Percentiles rank a stretch among this genome's conserved stretches.
Evolutionary conservation across 2,113 vertebrate genomes (phyloP).

Genomic region (Heterotilapia buettikoferi): DNA sequence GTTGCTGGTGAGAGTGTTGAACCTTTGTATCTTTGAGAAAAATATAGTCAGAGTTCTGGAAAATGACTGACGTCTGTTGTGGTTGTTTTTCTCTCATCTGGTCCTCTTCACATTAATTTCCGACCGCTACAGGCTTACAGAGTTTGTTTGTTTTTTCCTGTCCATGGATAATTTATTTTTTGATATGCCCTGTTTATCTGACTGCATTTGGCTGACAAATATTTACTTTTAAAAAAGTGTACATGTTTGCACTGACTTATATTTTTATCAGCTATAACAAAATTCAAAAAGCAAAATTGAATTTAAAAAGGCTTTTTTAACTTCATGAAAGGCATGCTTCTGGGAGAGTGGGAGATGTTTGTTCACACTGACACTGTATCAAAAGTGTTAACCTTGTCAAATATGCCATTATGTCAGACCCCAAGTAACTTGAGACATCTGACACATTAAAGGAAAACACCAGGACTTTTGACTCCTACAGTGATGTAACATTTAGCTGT

Average conservation of each 20-base stretch:
- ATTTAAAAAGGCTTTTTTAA: background rate
- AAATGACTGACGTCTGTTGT: fast-evolving
- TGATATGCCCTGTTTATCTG: background rate
- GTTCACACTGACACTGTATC: background rate
- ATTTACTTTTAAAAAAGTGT: background rate
- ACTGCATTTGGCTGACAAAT: background rate
- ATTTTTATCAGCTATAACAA: background rate
- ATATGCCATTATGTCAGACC: background rate
- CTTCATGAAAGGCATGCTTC: background rate
- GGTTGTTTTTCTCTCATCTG: background rate
- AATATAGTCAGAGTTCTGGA: background rate
- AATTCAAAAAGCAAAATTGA: background rate
- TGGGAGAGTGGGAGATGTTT: background rate
- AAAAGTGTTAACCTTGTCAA: background rate
- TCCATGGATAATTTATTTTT: background rate
- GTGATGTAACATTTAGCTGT: background rate
- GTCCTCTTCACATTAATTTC: background rate
- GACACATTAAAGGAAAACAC: background rate
- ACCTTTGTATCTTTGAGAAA: background rate
- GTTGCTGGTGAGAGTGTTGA: background rate
- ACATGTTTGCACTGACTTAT: background rate
- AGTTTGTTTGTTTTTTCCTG: background rate
- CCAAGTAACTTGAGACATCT: background rate
- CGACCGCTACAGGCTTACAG: fast-evolving
- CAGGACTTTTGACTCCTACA: background rate